These are phyloP conservation scores for Astreopora myriophthalma DNA, from an alignment of 64 coral and sea anemone genomes.

Conservation along the genomic window DNA sequence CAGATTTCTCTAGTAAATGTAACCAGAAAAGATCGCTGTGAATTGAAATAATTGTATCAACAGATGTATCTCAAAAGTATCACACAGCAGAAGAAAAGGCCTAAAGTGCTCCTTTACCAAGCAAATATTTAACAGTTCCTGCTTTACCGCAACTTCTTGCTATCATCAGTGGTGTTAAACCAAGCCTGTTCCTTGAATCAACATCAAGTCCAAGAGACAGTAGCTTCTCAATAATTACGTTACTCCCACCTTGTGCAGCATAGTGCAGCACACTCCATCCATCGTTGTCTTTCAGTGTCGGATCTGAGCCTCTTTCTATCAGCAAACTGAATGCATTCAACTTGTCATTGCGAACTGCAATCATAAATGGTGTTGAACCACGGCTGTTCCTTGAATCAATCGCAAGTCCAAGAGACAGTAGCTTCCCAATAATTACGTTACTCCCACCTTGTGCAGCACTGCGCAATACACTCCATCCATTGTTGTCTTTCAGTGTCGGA, in stretches of 20 bases:
- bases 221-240: background rate
- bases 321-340: background rate
- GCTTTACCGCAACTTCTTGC: background rate
- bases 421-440: background rate
- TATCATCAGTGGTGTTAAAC: background rate
- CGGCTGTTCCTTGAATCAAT: background rate
- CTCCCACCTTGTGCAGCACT: background rate
- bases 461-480: background rate
- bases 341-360: background rate
- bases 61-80: no score
- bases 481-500: background rate
- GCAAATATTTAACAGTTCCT: background rate
- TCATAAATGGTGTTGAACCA: background rate
- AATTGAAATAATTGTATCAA: no score
- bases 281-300: background rate
- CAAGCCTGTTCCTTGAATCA: background rate
- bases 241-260: background rate
- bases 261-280: background rate
- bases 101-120: background rate
- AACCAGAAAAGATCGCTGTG: no score
- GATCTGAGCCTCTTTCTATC: background rate
- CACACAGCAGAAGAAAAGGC: no score
- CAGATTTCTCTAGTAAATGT: no score
- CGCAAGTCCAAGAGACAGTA: background rate
- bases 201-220: background rate